Evolutionary conservation across 2,888 invertebrate species (phyloP).

Genomic region (Dione juno): DNA sequence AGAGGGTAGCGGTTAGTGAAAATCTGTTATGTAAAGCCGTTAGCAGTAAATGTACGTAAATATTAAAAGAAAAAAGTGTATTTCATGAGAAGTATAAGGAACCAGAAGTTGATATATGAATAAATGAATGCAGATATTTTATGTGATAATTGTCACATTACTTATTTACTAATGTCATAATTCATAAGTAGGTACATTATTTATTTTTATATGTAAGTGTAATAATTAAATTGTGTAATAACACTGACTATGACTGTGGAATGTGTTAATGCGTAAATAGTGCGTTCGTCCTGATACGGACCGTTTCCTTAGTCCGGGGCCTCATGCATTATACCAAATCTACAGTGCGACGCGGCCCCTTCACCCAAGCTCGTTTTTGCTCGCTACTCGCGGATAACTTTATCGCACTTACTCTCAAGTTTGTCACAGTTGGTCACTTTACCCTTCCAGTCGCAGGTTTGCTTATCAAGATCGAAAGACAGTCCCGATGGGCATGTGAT

Average conservation of each 20-base stretch:
- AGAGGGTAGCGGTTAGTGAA: conserved; percentile 34
- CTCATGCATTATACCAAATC: conserved; percentile 80
- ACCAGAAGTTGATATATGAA: conserved; percentile 7
- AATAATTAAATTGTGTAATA: conserved; percentile 2
- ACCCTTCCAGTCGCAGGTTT: conserved; percentile 99
- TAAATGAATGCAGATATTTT: conserved; percentile 1
- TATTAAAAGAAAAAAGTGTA: conserved; percentile 30
- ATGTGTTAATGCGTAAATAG: conserved; percentile 64
- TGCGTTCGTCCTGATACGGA: conserved; percentile 60
- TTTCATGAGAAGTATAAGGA: conserved; percentile 29
- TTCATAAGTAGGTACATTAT: background rate
- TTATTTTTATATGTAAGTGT: conserved; percentile 4
- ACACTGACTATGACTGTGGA: conserved; percentile 15
- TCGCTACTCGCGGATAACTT: conserved; percentile 78
- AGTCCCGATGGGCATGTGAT: conserved; percentile 98
- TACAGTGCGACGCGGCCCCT: conserved; percentile 82
- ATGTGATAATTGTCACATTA: background rate
- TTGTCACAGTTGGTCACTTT: conserved; percentile 98
- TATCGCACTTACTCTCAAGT: conserved; percentile 95
- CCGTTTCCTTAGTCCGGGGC: conserved; percentile 69
- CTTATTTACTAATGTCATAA: background rate
- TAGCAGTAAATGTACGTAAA: conserved; percentile 34
- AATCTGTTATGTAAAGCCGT: conserved; percentile 40
- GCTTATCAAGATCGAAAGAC: conserved; percentile 98
- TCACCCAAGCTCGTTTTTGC: conserved; percentile 79